Evolutionary conservation across 1,140 invertebrate species (phyloP).

Genomic region (Drosophila novamexicana): DNA sequence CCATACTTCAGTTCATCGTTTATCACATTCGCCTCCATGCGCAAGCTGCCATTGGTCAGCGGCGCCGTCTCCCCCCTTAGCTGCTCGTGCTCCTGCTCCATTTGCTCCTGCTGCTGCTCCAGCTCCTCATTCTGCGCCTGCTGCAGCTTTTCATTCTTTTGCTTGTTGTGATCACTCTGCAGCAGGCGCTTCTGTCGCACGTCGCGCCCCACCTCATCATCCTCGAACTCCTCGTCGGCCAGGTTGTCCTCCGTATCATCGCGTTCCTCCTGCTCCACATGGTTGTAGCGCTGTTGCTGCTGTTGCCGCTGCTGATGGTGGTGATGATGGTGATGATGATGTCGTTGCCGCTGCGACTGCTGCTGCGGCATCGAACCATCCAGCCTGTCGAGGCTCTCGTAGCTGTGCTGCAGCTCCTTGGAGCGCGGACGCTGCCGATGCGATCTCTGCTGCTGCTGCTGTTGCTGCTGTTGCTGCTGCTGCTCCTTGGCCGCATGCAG

Average conservation of each 20-base stretch:
- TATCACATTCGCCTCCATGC: conserved; percentile 82
- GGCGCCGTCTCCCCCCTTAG: conserved; percentile 23
- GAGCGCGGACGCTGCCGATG: conserved; percentile 77
- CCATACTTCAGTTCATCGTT: conserved; percentile 84
- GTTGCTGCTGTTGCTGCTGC: conserved; percentile 34
- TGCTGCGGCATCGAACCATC: conserved; percentile 36
- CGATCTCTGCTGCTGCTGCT: conserved; percentile 50
- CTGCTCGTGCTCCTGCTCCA: conserved; percentile 26
- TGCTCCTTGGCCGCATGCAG: conserved; percentile 51
- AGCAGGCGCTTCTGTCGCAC: conserved; percentile 72
- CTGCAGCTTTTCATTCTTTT: conserved; percentile 33
- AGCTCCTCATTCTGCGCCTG: conserved; percentile 34
- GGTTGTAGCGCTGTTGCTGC: conserved; percentile 67
- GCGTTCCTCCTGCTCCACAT: conserved; percentile 72
- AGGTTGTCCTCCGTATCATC: conserved; percentile 83
- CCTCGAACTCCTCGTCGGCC: conserved; percentile 82
- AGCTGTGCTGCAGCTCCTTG: conserved; percentile 78
- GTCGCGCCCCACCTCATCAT: conserved; percentile 80
- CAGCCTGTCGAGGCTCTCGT: conserved; percentile 72
- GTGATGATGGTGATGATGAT: conserved; percentile 71
- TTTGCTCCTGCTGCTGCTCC: conserved; percentile 26
- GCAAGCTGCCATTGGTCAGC: conserved; percentile 50
- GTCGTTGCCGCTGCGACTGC: conserved; percentile 48
- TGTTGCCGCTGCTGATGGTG: conserved; percentile 51
- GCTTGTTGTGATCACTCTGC: conserved; percentile 28